These are phyloP conservation scores for Globicephala melas DNA, from an alignment of 2,113 vertebrate species.

Conservation along the genomic window DNA sequence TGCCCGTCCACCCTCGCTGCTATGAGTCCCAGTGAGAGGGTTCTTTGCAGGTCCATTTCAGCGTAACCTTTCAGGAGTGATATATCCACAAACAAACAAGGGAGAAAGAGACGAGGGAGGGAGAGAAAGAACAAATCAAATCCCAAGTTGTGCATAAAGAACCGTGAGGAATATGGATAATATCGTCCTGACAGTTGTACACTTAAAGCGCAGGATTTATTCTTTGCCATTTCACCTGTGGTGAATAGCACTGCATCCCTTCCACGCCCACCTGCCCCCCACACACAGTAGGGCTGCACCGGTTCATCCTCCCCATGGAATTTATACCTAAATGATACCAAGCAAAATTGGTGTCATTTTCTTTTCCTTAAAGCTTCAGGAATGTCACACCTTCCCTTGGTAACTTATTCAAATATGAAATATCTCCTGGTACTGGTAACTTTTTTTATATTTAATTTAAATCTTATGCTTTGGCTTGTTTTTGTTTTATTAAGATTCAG, in stretches of 20 bases:
- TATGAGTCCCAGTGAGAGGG: fast-evolving
- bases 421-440: too few relatives aligned
- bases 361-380: neutral
- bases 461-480: neutral
- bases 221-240: fast-evolving
- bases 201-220: fast-evolving
- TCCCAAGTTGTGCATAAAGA: fast-evolving
- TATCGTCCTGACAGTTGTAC: fast-evolving
- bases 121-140: too few relatives aligned
- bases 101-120: neutral
- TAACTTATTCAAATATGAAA: neutral
- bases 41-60: fast-evolving
- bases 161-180: fast-evolving
- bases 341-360: fast-evolving
- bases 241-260: neutral
- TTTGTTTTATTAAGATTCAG: neutral
- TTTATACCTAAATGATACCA: fast-evolving
- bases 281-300: neutral
- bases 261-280: neutral
- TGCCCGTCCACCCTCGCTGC: fast-evolving
- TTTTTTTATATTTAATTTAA: neutral
- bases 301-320: fast-evolving
- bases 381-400: neutral
- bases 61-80: neutral
- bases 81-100: neutral